Evolutionary conservation across 2,888 invertebrate species (phyloP).

Genomic region (Theretra japonica): DNA sequence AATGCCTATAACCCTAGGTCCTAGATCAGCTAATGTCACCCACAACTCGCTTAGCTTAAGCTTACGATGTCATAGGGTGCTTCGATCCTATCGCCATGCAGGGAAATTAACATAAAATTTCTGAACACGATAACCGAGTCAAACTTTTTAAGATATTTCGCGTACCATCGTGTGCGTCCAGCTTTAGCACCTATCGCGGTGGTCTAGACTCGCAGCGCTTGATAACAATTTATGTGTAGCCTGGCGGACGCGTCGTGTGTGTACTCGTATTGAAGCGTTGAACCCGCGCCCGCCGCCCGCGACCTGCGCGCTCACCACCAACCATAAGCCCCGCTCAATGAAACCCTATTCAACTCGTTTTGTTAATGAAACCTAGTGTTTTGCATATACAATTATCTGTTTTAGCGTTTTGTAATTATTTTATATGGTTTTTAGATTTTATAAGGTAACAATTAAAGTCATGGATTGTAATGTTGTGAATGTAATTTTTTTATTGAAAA

Average conservation of each 20-base stretch:
- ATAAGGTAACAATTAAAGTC: not conserved
- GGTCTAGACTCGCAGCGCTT: constrained; percentile 37
- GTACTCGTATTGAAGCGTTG: constrained; percentile 52
- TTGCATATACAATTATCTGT: not conserved
- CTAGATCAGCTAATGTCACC: no score
- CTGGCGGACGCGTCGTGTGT: constrained; percentile 48
- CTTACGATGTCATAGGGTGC: no score
- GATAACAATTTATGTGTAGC: constrained; percentile 51
- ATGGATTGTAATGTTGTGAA: no score
- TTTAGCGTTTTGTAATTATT: not conserved
- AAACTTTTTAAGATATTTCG: not conserved
- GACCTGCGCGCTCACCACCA: not conserved
- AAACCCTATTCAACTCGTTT: not conserved
- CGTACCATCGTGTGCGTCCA: not conserved
- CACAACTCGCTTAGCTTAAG: no score
- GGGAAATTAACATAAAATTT: no score
- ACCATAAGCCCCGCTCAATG: not conserved
- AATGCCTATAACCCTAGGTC: no score
- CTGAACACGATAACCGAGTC: no score
- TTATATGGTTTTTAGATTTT: not conserved
- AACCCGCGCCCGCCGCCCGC: constrained; percentile 25
- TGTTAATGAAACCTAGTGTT: not conserved
- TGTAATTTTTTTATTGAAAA: no score
- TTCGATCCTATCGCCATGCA: no score
- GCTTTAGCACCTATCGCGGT: constrained; percentile 30